These are phyloP conservation scores for Drosophila tristis DNA, from an alignment of 1,140 invertebrate genomes.

Conservation along the genomic window DNA sequence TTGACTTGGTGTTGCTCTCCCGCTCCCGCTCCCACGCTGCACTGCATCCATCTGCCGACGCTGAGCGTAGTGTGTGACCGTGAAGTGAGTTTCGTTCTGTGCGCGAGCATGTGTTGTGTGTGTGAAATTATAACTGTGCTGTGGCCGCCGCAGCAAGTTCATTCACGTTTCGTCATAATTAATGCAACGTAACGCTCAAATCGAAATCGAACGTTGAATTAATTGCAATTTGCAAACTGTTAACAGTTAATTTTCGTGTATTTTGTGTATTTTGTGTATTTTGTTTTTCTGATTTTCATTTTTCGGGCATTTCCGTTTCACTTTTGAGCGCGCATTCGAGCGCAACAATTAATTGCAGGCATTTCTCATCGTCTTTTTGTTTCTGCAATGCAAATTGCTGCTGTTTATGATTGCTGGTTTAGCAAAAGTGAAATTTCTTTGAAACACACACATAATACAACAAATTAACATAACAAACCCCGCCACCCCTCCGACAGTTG, in stretches of 20 bases:
- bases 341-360: conserved; percentile 75
- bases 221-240: conserved; percentile 69
- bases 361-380: too few species aligned
- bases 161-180: conserved; percentile 75
- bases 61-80: conserved; percentile 32
- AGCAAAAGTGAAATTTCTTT: conserved; percentile 56
- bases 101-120: conserved; percentile 12
- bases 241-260: conserved; percentile 25
- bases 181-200: conserved; percentile 60
- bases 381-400: conserved; percentile 42
- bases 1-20: conserved; percentile 39
- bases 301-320: conserved; percentile 70
- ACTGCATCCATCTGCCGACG: conserved; percentile 32
- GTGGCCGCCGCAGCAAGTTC: conserved; percentile 54
- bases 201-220: conserved; percentile 68
- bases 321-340: conserved; percentile 65
- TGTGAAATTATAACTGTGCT: conserved; percentile 32
- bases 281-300: conserved; percentile 49
- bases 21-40: conserved; percentile 18
- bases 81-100: conserved; percentile 63
- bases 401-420: conserved; percentile 50
- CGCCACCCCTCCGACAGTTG: conserved; percentile 24
- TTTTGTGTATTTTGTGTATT: conserved; percentile 19
- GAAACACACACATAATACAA: conserved; percentile 33
- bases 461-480: conserved; percentile 43